Evolutionary conservation across 2,797 vertebrate species (phyloP).

Genomic region (Micrastur ruficollis): DNA sequence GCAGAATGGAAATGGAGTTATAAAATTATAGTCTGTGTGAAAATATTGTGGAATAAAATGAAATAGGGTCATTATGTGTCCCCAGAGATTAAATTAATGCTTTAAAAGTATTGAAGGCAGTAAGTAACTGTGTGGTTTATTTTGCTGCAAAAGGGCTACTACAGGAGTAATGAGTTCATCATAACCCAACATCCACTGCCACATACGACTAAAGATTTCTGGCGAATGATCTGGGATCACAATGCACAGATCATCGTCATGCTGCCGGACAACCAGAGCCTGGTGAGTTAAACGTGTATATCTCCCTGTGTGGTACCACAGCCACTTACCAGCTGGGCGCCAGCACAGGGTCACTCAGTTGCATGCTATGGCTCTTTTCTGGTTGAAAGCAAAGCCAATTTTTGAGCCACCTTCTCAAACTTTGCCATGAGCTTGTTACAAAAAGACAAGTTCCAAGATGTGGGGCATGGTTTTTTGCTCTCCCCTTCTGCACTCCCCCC

Average conservation of each 20-base stretch:
- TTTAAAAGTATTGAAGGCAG: background rate
- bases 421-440: background rate
- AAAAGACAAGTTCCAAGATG: background rate
- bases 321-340: background rate
- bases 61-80: conserved; percentile 10
- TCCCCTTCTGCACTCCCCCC: background rate
- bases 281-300: conserved; percentile 78
- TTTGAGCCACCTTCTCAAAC: background rate
- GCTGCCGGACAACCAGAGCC: conserved; percentile 95
- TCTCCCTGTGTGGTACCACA: rapidly evolving
- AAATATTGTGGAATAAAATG: conserved; percentile 30
- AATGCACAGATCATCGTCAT: conserved; percentile 99
- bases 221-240: conserved; percentile 99
- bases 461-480: background rate
- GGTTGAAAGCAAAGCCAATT: background rate
- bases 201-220: conserved; percentile 98
- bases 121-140: conserved; percentile 29
- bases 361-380: background rate
- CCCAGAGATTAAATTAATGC: conserved; percentile 6
- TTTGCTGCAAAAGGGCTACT: conserved; percentile 87
- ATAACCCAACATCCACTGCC: conserved; percentile 98
- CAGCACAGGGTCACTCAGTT: background rate
- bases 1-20: conserved; percentile 23
- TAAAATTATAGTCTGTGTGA: conserved; percentile 38
- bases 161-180: conserved; percentile 98